These are phyloP conservation scores for Yoshiicerus persimilis DNA, from an alignment of 1,140 invertebrate genomes.

Conservation along the genomic window DNA sequence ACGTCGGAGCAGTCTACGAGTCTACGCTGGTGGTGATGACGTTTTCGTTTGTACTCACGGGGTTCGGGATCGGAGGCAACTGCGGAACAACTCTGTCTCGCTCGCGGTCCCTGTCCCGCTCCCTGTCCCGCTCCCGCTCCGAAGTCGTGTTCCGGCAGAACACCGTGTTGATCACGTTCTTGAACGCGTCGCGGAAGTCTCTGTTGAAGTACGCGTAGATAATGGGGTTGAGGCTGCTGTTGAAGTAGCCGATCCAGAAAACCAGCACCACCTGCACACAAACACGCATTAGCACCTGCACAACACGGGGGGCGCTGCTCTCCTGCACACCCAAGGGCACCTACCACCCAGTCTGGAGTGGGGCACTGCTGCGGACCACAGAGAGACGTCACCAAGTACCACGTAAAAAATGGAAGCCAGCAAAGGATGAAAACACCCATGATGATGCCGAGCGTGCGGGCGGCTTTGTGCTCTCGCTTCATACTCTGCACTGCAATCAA, in stretches of 20 bases:
- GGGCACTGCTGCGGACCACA: conserved; percentile 71
- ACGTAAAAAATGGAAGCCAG: conserved; percentile 88
- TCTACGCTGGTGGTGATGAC: conserved; percentile 36
- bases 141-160: conserved; percentile 57
- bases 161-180: conserved; percentile 83
- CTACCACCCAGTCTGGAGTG: conserved; percentile 65
- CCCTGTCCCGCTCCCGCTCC: conserved; percentile 25
- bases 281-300: background rate
- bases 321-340: too few species aligned
- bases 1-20: background rate
- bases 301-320: background rate
- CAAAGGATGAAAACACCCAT: conserved; percentile 86
- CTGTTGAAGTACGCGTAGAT: conserved; percentile 99
- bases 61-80: background rate
- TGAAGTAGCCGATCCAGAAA: conserved; percentile 98
- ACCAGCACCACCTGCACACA: conserved; percentile 62
- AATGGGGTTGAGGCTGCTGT: conserved; percentile 91
- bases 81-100: background rate
- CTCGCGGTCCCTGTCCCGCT: conserved; percentile 31
- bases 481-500: conserved; percentile 57
- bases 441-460: conserved; percentile 90
- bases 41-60: conserved; percentile 30
- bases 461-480: conserved; percentile 90
- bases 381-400: conserved; percentile 79
- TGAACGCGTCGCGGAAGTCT: conserved; percentile 96